These are phyloP conservation scores for Eulemur macaco DNA, from an alignment of 2,113 vertebrate species.

Conservation along the genomic window DNA sequence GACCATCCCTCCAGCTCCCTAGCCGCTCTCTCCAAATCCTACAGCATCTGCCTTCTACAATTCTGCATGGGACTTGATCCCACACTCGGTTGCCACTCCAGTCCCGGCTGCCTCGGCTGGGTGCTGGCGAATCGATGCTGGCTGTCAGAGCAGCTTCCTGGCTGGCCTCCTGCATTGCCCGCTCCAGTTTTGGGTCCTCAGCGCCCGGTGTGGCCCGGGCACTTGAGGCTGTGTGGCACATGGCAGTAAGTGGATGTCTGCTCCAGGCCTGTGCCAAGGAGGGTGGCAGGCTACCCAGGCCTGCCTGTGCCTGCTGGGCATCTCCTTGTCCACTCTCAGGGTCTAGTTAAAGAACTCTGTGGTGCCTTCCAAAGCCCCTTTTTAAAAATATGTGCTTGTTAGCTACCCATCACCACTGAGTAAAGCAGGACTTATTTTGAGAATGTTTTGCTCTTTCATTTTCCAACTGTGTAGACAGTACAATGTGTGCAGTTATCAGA, in stretches of 20 bases:
- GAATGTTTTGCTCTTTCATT: not conserved
- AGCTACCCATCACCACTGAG: not conserved
- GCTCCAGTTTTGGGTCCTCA: not conserved
- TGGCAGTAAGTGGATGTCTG: not conserved
- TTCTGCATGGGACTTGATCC: not conserved
- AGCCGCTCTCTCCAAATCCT: not conserved
- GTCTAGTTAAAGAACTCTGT: not conserved
- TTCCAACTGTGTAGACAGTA: not conserved
- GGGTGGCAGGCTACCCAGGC: not conserved
- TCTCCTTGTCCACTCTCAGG: not conserved
- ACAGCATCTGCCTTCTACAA: not conserved
- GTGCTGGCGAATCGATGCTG: no score
- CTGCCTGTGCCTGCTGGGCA: not conserved
- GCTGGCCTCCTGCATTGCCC: not conserved
- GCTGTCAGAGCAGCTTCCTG: no score
- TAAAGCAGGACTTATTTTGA: not conserved
- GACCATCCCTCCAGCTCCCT: not conserved
- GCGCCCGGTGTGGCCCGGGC: not conserved
- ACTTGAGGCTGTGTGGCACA: not conserved
- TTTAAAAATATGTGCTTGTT: not conserved
- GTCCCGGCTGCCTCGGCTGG: not conserved
- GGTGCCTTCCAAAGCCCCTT: not conserved
- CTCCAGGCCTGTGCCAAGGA: not conserved
- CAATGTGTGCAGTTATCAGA: not conserved
- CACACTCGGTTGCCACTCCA: not conserved